phyloP scores from a whole-genome alignment of 2,888 invertebrate species.

The Sphaerophoria taeniata region DNA sequence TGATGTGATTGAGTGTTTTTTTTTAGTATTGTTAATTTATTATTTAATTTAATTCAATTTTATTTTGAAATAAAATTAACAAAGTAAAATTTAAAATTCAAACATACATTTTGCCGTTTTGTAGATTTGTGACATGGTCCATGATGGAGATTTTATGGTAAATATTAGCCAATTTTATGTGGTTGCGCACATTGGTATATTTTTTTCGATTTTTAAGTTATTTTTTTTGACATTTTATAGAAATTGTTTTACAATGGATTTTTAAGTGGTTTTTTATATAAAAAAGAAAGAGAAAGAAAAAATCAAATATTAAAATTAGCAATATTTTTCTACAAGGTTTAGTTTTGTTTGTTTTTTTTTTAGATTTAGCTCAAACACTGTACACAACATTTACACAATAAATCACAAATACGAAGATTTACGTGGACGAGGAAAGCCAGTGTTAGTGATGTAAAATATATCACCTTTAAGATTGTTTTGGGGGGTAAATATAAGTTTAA shows the following conservation, averaged over 20 bases:
- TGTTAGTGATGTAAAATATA: conserved; percentile 34
- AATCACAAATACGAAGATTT: conserved; percentile 64
- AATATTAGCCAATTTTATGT: conserved; percentile 59
- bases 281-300: conserved; percentile 45
- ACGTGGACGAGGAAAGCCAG: conserved; percentile 62
- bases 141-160: conserved; percentile 43
- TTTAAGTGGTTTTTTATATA: conserved; percentile 12
- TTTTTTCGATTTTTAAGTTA: neutral
- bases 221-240: conserved; percentile 25
- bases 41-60: conserved; percentile 6
- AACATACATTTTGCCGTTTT: conserved; percentile 71
- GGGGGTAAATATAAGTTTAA: too few relatives aligned
- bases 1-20: conserved; percentile 30
- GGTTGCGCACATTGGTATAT: conserved; percentile 57
- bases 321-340: conserved; percentile 34
- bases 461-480: neutral
- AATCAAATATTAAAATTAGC: conserved; percentile 62
- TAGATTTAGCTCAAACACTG: conserved; percentile 57
- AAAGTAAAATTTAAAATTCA: conserved; percentile 37
- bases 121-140: conserved; percentile 67
- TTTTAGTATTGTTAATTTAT: conserved; percentile 10
- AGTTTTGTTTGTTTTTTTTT: neutral
- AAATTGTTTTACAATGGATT: conserved; percentile 44
- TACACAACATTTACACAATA: conserved; percentile 70
- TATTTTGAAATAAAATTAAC: conserved; percentile 10